Evolutionary conservation across 2,113 vertebrate species (phyloP), one percentile per base, ranked within the genome.

Genomic region (Hipposideros armiger): DNA sequence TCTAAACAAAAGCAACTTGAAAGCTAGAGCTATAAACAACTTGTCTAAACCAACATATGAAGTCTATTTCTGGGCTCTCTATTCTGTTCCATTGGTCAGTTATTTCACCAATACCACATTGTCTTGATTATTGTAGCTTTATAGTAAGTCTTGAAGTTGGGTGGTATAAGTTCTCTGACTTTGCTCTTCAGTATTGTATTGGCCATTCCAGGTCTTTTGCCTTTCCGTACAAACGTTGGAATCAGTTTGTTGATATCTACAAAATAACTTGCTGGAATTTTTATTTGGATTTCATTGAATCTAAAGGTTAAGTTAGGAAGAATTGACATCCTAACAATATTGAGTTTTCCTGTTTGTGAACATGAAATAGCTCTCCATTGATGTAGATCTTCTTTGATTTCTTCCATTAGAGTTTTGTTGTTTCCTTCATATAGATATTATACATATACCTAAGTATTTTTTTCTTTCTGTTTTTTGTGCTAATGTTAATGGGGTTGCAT

Each of bases 241-340:
- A 91, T 80, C 17, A 52, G 24, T 72, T 80, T 69, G 45, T 54
- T 76, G 74, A 64, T 78, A 78, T 54, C 73, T 42, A 64, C 45
- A 86, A 72, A 86, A 86, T 90, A 69, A 84, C 40, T 84, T 84
- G 24, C 30, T 32, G n/a, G 28, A 40, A 60, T 94, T 94, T 94
- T 76, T 32, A 36, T 2, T 84, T 19, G 50, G 22, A 58, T 52
- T 70, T 7, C 40, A 85, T 15, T 64, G 7, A 91, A 72, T 45
- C 45, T 86, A 80, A 13, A 86, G 64, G 66, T 62, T 42, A 90
- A 91, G 19, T 54, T 85, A 28, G 45, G 28, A 85, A 85, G 20
- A 70, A 95, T 0, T n/a, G 24, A 66, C 42, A 42, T 52, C 26
- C 42, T 69, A 62, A 60, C 19, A 77, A 32, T 30, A 78, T n/a